phyloP scores from a whole-genome alignment of 1,140 invertebrate genomes.

The Drosophila pectinifera region DNA sequence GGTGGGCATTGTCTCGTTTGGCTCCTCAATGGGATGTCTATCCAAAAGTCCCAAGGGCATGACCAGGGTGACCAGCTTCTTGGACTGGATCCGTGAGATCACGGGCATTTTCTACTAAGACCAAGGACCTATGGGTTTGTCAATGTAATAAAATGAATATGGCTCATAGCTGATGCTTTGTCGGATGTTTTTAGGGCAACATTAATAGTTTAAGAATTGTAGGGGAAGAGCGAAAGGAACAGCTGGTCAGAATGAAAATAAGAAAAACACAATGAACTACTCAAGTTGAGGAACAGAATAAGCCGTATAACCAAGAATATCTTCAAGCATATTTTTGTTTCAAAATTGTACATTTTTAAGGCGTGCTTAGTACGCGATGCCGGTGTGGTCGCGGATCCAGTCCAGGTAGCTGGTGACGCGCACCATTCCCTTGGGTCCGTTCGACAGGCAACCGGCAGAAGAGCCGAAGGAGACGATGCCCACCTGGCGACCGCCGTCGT shows the following conservation, averaged over 20 bases:
- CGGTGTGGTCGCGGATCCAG: constrained; percentile 85
- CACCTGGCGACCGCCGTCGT: constrained; percentile 80
- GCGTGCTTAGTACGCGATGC: constrained; percentile 32
- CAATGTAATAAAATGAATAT: neutral
- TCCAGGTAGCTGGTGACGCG: constrained; percentile 86
- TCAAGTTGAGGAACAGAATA: too few relatives aligned
- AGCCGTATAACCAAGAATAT: too few relatives aligned
- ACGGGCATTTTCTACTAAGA: constrained; percentile 47
- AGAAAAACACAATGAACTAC: too few relatives aligned
- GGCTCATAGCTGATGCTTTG: neutral
- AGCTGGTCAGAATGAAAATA: neutral
- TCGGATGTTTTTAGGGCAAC: neutral
- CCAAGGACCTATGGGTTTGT: neutral
- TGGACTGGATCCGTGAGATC: constrained; percentile 85
- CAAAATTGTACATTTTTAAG: neutral
- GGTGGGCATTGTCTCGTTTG: constrained; percentile 85
- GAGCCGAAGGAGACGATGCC: constrained; percentile 85
- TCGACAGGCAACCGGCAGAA: constrained; percentile 53
- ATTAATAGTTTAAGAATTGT: too few relatives aligned
- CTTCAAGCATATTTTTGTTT: too few relatives aligned
- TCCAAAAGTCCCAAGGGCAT: constrained; percentile 85
- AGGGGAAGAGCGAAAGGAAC: too few relatives aligned
- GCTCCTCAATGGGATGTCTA: constrained; percentile 41
- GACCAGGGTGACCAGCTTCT: constrained; percentile 86
- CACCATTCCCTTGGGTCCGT: constrained; percentile 85